Percentiles rank a stretch among this genome's conserved stretches.
These are phyloP conservation scores for Uropsilus gracilis DNA, from an alignment of 2,113 vertebrate genomes.

Conservation along the genomic window DNA sequence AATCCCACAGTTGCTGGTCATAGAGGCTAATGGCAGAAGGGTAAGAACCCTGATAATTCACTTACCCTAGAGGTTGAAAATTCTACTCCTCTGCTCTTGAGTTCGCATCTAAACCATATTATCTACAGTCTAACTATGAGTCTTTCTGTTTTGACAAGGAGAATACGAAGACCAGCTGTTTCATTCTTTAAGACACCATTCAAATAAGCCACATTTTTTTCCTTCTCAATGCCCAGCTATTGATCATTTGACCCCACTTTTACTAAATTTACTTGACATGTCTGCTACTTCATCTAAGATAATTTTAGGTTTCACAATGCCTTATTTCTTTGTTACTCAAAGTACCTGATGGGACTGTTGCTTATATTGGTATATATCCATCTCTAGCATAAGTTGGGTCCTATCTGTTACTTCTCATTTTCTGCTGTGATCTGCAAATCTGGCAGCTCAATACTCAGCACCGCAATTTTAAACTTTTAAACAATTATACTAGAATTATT, in stretches of 20 bases:
- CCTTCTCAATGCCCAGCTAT: not conserved
- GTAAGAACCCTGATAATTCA: too few species aligned
- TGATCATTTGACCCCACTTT: not conserved
- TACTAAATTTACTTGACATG: not conserved
- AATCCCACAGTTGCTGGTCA: too few species aligned
- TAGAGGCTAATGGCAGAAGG: too few species aligned
- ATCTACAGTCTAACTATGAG: not conserved
- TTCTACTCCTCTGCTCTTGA: not conserved
- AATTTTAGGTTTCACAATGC: not conserved
- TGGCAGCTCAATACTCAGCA: not conserved
- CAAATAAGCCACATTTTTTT: not conserved
- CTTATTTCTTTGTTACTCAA: not conserved
- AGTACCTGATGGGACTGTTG: not conserved
- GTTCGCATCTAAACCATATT: not conserved
- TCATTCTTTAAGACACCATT: not conserved
- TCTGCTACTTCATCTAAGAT: not conserved
- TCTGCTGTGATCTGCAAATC: slow-evolving; percentile 23
- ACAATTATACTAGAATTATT: not conserved
- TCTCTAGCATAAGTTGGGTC: not conserved
- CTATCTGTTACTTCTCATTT: not conserved
- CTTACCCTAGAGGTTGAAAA: too few species aligned
- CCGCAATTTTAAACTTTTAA: not conserved
- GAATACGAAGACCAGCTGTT: not conserved
- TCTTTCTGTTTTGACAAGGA: not conserved
- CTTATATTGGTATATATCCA: not conserved